phyloP scores from a whole-genome alignment of 2,113 vertebrate genomes.

The Tringa solitaria region DNA sequence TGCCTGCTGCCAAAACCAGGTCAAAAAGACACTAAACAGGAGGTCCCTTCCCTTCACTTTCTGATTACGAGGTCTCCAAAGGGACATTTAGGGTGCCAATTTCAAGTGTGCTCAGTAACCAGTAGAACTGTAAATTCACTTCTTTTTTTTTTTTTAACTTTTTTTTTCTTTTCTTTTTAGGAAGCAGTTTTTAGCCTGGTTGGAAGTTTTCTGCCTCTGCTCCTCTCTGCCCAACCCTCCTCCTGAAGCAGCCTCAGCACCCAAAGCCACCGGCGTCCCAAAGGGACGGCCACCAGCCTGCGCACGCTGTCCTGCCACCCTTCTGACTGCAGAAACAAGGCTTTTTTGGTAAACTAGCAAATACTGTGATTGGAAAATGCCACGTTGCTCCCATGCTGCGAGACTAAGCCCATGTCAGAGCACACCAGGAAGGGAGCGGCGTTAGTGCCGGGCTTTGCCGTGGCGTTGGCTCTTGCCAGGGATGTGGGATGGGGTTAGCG shows the following conservation, averaged over 20 bases:
- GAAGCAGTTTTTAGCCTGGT: neutral
- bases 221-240: neutral
- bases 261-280: neutral
- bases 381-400: accelerated
- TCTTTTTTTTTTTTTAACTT: neutral
- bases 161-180: neutral
- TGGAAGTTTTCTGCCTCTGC: neutral
- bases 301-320: accelerated
- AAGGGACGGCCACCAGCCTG: accelerated
- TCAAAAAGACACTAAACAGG: neutral
- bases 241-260: neutral
- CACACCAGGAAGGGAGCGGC: accelerated
- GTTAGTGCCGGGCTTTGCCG: accelerated
- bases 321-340: neutral
- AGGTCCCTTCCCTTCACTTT: neutral
- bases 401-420: neutral
- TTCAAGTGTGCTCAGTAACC: neutral
- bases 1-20: neutral
- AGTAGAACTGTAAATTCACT: neutral
- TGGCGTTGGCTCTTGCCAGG: neutral
- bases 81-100: neutral
- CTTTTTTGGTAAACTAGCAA: neutral
- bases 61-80: neutral
- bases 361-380: neutral
- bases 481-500: accelerated